Evolutionary conservation across 2,113 vertebrate genomes (phyloP), one percentile per base, ranked within the genome.

Genomic region (Dermatemys mawii): DNA sequence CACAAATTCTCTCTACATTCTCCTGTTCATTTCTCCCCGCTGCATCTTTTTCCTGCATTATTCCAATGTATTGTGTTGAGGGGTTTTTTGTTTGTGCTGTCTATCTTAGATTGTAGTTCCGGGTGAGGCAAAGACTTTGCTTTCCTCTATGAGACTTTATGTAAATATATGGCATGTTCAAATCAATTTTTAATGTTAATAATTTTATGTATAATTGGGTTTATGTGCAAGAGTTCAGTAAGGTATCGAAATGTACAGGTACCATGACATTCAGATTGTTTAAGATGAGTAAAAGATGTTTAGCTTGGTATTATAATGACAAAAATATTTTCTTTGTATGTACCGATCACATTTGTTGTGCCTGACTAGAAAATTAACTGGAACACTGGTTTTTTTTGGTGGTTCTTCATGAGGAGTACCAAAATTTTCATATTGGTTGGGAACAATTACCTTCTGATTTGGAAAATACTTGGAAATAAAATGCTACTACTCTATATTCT

Each of bases 101-200:
- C 89, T 92, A n/a, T 53, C 83, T 94, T 76, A 78, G 79, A 11
- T 27, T 86, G 60, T 53, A 92, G 53, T 94, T 63, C 13, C 53
- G 63, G 63, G 17, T 16, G 76, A 51, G 22, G 27, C 38, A 78
- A 84, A 48, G 82, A n/a, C 19, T 86, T 82, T 38, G 4, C 11
- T 6, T 11, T 76, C 86, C 46, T 70, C 63, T 38, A 4, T 80
- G 26, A 76, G 24, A 44, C 27, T 86, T 88, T 86, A 7, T 82
- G 3, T 63, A 86, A 67, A 46, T 60, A 17, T 6, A 19, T 0
- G 0, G 1, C 6, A 3, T 76, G 63, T 73, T 84, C 41, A 92
- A 79, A n/a, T 67, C 13, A 93, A 87, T 86, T 3, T 70, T 84
- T 84, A 67, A 0, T 90, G 19, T 9, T 51, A 16, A 17, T 63